Percentiles rank a stretch among this genome's conserved stretches.
phyloP scores from a whole-genome alignment of 2,113 vertebrate species.

The Xenopus tropicalis region DNA sequence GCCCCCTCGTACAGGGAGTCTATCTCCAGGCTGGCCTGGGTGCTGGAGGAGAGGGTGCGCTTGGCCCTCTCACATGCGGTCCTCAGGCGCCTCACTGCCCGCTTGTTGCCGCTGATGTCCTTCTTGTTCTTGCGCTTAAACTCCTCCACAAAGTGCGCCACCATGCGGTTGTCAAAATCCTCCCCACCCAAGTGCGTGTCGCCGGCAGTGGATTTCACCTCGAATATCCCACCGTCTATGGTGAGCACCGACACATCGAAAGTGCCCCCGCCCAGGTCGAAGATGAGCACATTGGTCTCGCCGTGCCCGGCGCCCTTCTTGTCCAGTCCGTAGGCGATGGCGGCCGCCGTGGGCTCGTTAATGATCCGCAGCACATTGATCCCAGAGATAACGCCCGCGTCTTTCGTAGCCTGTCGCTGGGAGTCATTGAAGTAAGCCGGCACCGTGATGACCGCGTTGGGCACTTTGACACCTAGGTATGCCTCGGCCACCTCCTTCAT shows the following conservation, averaged over 20 bases:
- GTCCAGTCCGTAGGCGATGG: slow-evolving; percentile 87
- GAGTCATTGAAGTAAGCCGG: slow-evolving; percentile 93
- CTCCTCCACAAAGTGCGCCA: slow-evolving; percentile 76
- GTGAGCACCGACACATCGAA: slow-evolving; percentile 81
- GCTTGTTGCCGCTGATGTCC: slow-evolving; percentile 72
- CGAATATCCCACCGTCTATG: slow-evolving; percentile 79
- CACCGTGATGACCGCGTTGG: slow-evolving; percentile 84
- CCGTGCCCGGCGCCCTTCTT: slow-evolving; percentile 64
- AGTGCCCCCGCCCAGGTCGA: slow-evolving; percentile 86
- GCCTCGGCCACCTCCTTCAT: slow-evolving; percentile 80
- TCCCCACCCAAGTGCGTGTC: slow-evolving; percentile 78
- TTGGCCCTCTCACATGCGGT: slow-evolving; percentile 76
- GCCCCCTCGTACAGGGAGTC: slow-evolving; percentile 92
- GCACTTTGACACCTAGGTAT: slow-evolving; percentile 73
- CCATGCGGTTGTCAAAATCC: slow-evolving; percentile 82
- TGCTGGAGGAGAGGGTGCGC: slow-evolving; percentile 77
- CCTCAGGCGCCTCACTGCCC: slow-evolving; percentile 70
- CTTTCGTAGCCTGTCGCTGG: slow-evolving; percentile 90
- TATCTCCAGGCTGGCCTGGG: slow-evolving; percentile 76
- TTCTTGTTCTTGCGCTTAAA: slow-evolving; percentile 80
- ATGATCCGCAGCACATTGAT: slow-evolving; percentile 88
- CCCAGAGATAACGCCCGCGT: slow-evolving; percentile 84
- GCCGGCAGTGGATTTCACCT: slow-evolving; percentile 77
- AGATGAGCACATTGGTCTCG: slow-evolving; percentile 84
- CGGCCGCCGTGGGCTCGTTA: slow-evolving; percentile 88